Evolutionary conservation across 2,113 vertebrate genomes (phyloP), one percentile per base, ranked within the genome.

Genomic region (Caretta caretta): DNA sequence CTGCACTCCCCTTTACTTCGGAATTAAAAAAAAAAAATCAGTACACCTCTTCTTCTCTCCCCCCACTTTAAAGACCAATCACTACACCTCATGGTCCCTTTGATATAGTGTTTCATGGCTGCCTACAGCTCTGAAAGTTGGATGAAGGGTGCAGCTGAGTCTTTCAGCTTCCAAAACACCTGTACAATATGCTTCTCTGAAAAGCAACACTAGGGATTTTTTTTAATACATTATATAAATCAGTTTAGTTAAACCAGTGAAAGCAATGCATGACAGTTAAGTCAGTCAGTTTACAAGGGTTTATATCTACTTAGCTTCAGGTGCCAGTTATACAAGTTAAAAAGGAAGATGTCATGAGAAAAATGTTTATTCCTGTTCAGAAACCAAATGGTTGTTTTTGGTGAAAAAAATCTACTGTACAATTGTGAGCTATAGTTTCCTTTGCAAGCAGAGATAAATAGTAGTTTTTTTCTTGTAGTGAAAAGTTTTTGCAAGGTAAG

Each of bases 1-100:
- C 59, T 38, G 2, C 13, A 62, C 0, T 0, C 31, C 0, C 17
- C 24, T 76, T 42, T 4, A 27, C 87, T 92, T 65, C 89, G 8
- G 6, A 38, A 3, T 3, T 42, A 4, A 42, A 16, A 57, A 27
- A 76, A 76, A 75, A 10, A 24, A 27, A 76, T 16, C 16, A 38
- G n/a, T 24, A 72, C 0, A 17, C 13, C 72, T 86, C 27, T 2
- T 42, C 13, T 82, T 88, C 56, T 0, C 0, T 12, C 6, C 3
- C 27, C 14, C 0, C 0, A 4, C 0, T 11, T 5, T 42, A 10
- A 4, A 1, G 14, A 2, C 49, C 14, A 5, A 2, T 2, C 4
- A 69, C 50, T 48, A 3, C 17, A 3, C 22, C 27, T 35, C 10
- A 53, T 83, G 88, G 16, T 9, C n/a, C 83, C 35, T 19, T 83